phyloP scores from a whole-genome alignment of 2,888 invertebrate genomes.

The Euclidia mi region DNA sequence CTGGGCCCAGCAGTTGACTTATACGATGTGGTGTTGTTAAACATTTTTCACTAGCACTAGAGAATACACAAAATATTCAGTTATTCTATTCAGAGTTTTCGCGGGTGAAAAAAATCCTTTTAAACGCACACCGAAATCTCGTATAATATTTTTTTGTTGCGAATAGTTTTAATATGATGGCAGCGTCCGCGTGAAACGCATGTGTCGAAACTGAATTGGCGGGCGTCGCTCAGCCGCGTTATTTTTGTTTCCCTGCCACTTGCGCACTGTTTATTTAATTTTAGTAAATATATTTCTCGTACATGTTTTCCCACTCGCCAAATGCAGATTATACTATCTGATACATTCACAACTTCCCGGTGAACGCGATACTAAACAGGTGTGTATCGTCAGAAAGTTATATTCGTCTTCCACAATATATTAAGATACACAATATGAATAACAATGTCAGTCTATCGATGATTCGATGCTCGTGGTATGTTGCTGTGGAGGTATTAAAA shows the following conservation, averaged over 20 bases:
- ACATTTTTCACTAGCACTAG: conserved; percentile 62
- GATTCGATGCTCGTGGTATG: neutral
- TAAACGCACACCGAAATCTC: conserved; percentile 37
- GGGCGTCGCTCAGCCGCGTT: conserved; percentile 72
- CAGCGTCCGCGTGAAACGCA: conserved; percentile 69
- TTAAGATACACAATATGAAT: neutral
- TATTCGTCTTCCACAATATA: conserved; percentile 23
- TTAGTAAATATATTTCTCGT: conserved; percentile 75
- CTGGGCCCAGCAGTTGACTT: conserved; percentile 58
- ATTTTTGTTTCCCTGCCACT: conserved; percentile 80
- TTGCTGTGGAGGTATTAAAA: neutral
- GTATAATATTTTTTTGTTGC: conserved; percentile 53
- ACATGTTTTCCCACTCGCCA: conserved; percentile 34
- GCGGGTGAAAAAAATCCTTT: conserved; percentile 47
- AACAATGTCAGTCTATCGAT: neutral
- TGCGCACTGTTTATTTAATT: conserved; percentile 77
- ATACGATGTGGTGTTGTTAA: conserved; percentile 76
- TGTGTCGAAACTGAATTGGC: conserved; percentile 75
- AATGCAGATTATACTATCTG: conserved; percentile 5
- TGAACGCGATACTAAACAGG: conserved; percentile 33
- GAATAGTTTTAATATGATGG: conserved; percentile 67
- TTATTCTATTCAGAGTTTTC: conserved; percentile 50
- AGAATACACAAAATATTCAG: conserved; percentile 32
- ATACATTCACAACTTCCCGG: conserved; percentile 16
- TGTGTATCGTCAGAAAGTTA: conserved; percentile 29